Evolutionary conservation across 2,797 vertebrate genomes (phyloP), one percentile per base, ranked within the genome.

Genomic region (Gymnodraco acuticeps): DNA sequence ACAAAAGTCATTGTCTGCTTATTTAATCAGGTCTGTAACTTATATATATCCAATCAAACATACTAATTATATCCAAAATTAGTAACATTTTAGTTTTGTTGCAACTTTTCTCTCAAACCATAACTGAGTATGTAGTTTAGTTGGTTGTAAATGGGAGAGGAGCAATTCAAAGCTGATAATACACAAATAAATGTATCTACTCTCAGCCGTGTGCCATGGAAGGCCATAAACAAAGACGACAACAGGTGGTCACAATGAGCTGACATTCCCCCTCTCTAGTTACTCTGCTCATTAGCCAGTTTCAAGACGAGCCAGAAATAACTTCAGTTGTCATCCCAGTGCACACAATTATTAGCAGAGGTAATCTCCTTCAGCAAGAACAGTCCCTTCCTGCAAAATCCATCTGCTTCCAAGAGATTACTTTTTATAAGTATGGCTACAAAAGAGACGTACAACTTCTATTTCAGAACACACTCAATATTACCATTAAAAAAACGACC

Each of bases 221-320:
- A 33, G 53, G 10, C 48, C 4, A 48, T 46, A 70, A 47, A 54
- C 68, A 55, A 62, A 53, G 58, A 45, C 59, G 0, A 38, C 73
- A 83, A 70, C 73, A 71, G 82, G 82, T 77, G 66, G 23, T 19
- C 19, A 60, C 70, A 67, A 55, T 38, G 43, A 64, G 74, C 59
- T 15, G 38, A 2, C 55, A 68, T 77, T 69, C 41, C 51, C 66
- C 43, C 42, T 64, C 56, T 71, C 48, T n/a, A 3, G 27, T 60
- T 60, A 20, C 58, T 17, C 42, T 46, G 70, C 59, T 62, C 43
- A 54, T 65, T 46, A 64, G 47, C 17, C 38, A 12, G 53, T 53
- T 81, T 84, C 42, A 75, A 62, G 47, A 68, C 50, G 50, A 14
- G 66, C 20, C 70, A 62, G 53, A 77, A 73, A 73, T 70, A 64